Evolutionary conservation across 2,888 invertebrate species (phyloP), one percentile per base, ranked within the genome.

Genomic region (Herminia tarsipennalis): DNA sequence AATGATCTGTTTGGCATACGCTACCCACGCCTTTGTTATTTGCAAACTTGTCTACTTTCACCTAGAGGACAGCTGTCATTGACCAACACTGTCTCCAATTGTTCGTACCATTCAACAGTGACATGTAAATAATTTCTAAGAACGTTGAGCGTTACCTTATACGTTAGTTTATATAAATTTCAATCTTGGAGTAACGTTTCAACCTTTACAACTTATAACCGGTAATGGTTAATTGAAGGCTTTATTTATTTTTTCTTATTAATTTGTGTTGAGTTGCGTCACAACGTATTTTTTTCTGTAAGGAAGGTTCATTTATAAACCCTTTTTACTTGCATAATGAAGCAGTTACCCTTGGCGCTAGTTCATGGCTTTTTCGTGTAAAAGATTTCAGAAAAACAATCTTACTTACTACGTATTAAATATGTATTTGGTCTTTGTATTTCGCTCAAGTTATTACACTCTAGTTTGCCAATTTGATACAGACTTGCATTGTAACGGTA

Each of bases 21-120:
- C 68, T 74, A 70, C 80, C 81, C 64, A 82, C 79, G 53, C 51
- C 62, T 52, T 67, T 62, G 75, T 80, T 83, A 82, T 79, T 81
- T 74, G 77, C 76, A 71, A 75, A 72, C 63, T 66, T 48, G 46
- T 41, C 52, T 59, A 78, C 82, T 85, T 84, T 85, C 84, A 76
- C 81, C 43, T 58, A 54, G 56, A 50, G 55, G 63, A 63, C 52
- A 57, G 56, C 52, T 70, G 56, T 62, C 66, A 70, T 56, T 76
- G 70, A 72, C 70, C 66, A 73, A 46, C 40, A 51, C 24, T 34
- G 24, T 42, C 38, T 59, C 56, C 45, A 34, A 60, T 68, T 63
- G 59, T 68, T 27, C 24, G 12, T 40, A 22, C 17, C 12, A 48
- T 36, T 40, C 21, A 16, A 32, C 13, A 28, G 20, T 41, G 33